These are phyloP conservation scores for Baryphthengus martii DNA, from an alignment of 2,113 vertebrate species.

Conservation along the genomic window DNA sequence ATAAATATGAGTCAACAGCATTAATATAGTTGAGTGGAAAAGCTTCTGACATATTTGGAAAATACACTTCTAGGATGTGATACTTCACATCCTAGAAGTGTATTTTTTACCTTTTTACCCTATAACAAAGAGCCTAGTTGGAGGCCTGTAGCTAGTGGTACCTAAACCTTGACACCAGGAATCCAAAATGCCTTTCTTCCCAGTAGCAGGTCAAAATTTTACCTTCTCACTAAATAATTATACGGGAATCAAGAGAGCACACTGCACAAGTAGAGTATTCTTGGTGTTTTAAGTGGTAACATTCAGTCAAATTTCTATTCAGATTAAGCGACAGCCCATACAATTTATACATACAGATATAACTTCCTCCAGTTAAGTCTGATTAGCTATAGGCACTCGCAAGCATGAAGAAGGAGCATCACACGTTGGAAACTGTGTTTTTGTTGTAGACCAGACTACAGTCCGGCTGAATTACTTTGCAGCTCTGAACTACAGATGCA, in stretches of 20 bases:
- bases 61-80: neutral
- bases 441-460: neutral
- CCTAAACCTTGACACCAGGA: neutral
- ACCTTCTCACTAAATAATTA: neutral
- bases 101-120: neutral
- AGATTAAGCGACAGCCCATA: neutral
- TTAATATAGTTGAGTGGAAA: slow-evolving; percentile 4
- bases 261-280: neutral
- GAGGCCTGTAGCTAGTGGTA: neutral
- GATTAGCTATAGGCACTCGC: neutral
- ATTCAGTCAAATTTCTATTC: neutral
- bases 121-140: neutral
- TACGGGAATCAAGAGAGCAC: neutral
- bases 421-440: neutral
- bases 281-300: neutral
- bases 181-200: neutral
- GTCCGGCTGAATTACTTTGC: neutral
- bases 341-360: rapidly evolving
- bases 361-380: neutral
- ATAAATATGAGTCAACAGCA: slow-evolving; percentile 34
- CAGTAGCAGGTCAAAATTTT: neutral
- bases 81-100: too few relatives aligned
- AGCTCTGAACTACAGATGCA: neutral
- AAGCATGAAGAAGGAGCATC: neutral
- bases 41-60: neutral